Conservation (phyloP, 2,113 vertebrate genomes). For the Heteronetta atricapilla region DNA sequence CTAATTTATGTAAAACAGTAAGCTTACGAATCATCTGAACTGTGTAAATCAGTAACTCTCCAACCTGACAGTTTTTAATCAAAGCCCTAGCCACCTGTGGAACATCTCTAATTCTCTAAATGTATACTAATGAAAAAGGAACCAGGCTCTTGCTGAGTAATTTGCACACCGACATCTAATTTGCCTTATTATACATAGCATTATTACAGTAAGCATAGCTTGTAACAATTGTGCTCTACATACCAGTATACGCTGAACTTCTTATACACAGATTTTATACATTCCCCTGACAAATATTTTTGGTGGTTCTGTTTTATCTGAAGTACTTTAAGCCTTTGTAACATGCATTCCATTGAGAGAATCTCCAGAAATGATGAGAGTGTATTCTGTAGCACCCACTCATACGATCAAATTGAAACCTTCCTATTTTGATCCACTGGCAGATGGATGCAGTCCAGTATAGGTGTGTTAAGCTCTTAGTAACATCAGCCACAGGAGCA, state of each 20-base stretch:
- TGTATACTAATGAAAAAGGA: neutral
- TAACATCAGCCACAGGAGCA: neutral
- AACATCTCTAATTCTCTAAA: neutral
- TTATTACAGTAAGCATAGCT: neutral
- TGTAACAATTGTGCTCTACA: neutral
- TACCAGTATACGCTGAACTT: neutral
- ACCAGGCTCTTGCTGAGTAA: neutral
- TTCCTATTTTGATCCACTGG: neutral
- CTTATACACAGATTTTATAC: neutral
- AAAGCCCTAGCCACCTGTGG: neutral
- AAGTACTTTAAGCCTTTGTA: neutral
- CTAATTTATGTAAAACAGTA: neutral
- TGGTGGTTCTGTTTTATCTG: neutral
- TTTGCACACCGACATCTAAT: neutral
- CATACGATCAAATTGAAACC: neutral
- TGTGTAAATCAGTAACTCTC: neutral
- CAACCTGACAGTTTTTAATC: neutral
- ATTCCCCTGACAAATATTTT: neutral
- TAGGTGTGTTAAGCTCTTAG: neutral
- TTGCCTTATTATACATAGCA: neutral
- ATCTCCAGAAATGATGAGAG: neutral
- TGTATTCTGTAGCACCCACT: neutral
- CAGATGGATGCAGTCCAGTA: neutral
- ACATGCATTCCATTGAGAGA: neutral
- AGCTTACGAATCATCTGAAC: neutral